phyloP scores from a whole-genome alignment of 2,888 invertebrate genomes.

The Stramonita haemastoma region DNA sequence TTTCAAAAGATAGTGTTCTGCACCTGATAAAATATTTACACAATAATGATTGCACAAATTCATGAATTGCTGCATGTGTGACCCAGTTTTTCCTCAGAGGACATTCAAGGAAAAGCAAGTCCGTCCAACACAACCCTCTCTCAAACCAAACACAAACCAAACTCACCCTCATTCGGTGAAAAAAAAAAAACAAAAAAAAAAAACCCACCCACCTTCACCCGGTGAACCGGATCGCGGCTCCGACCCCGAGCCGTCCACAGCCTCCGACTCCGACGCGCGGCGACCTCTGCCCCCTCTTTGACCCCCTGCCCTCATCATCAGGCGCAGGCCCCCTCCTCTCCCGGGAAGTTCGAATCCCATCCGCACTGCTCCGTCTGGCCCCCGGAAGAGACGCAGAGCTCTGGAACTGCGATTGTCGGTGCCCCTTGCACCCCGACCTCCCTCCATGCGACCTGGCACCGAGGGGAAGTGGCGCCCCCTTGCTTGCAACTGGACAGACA shows the following conservation, averaged over 20 bases:
- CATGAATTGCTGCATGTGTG: no score
- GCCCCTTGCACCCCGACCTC: neutral
- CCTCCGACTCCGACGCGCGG: neutral
- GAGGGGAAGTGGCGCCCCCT: conserved; percentile 28
- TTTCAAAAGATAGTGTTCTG: no score
- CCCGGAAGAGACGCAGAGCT: neutral
- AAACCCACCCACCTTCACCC: no score
- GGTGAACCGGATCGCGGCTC: neutral
- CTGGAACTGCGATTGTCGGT: neutral
- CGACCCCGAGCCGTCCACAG: neutral
- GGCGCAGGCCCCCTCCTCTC: neutral
- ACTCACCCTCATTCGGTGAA: no score
- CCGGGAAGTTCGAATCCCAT: neutral
- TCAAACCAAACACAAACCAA: no score
- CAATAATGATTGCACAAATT: no score
- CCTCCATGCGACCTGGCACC: neutral
- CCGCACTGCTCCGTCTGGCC: neutral
- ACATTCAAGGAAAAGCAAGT: no score
- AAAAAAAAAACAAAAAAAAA: no score
- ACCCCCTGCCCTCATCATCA: neutral
- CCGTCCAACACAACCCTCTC: no score
- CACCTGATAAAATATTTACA: no score
- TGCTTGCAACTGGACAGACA: neutral
- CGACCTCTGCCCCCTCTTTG: neutral
- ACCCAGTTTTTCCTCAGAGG: no score